Evolutionary conservation across 1,140 invertebrate genomes (phyloP), one percentile per base, ranked within the genome.

Genomic region (Pseudoatta argentina): DNA sequence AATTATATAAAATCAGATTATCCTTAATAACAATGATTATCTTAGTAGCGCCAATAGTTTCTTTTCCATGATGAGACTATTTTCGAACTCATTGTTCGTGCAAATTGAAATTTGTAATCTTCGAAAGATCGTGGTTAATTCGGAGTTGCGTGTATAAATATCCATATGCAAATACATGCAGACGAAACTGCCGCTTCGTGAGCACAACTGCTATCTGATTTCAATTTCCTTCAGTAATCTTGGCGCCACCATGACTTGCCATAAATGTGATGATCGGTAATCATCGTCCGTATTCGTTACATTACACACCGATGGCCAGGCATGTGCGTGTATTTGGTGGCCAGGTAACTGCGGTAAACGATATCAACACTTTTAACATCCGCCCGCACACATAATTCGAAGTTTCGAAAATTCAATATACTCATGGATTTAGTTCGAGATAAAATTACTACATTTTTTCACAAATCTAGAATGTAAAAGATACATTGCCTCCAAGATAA

Each of bases 191-290:
- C 44, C 8, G 6, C 14, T 75, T 55, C 53, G 63, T 57, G 51
- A 76, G 66, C 64, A 59, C 76, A 73, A 67, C 87, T 90, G 90
- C 87, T 91, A 92, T 92, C 91, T 88, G 89, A 92, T 92, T 92
- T 92, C 92, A 92, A 92, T 92, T 92, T 89, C 86, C 88, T 89
- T 72, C 81, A 18, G 81, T 88, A 92, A 92, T 91, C 88, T 87
- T 86, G 82, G 85, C 88, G 77, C 85, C 87, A 76, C 59, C 57
- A 66, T 73, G 73, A 69, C 57, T 69, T 57, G 59, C 61, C 59
- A 24, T 63, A 91, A 91, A 81, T 86, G 85, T 67, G 77, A 73
- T 86, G 64, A 91, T 91, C 87, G 48, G 63, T 90, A 85, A 87
- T 89, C 69, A 63, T 59, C 44, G 57, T 34, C 30, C 64, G 30